Evolutionary conservation across 64 coral and sea anemone species (phyloP), one percentile per base, ranked within the genome.

Genomic region (Pachyseris speciosa): DNA sequence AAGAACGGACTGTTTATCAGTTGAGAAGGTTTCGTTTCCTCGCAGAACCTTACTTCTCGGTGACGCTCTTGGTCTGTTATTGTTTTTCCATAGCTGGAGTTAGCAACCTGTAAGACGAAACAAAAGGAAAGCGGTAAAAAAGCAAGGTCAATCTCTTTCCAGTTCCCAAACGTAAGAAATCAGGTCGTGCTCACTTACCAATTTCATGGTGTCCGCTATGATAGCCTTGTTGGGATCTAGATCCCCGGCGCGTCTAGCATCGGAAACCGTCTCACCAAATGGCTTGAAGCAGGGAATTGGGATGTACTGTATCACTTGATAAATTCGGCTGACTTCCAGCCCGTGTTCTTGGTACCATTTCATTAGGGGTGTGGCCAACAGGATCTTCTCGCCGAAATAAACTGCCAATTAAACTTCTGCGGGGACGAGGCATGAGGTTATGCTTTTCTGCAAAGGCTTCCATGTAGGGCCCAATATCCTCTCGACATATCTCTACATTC

Each of bases 321-420:
- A 55, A 13, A 87, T 47, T 0, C 34, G 5, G 4, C 50, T 87
- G 0, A 93, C 91, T 53, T 69, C 60, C 26, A 93, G 33, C 2
- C 83, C 83, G 16, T 93, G 72, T 33, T 79, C 59, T 33, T 87
- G 26, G 44, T 93, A 80, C 83, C 71, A 93, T 42, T 58, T 48
- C 33, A 93, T 32, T 13, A 80, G 39, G 10, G 90, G 80, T 0
- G 80, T 86, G 2, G 55, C 42, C 16, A 92, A 37, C 5, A 92
- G 53, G 29, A 86, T 92, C 32, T 78, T 92, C 24, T 92, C 83
- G 6, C 69, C 90, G n/a, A 63, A 52, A 55, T n/a, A 58, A 85
- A 33, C 40, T 87, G 1, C 91, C 91, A 36, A 93, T 87, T 30
- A 93, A 39, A 38, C 70, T 74, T 15, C 91, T 70, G 6, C 91